Conservation (phyloP, 2,888 invertebrate genomes). For the Drosophila colorata region DNA sequence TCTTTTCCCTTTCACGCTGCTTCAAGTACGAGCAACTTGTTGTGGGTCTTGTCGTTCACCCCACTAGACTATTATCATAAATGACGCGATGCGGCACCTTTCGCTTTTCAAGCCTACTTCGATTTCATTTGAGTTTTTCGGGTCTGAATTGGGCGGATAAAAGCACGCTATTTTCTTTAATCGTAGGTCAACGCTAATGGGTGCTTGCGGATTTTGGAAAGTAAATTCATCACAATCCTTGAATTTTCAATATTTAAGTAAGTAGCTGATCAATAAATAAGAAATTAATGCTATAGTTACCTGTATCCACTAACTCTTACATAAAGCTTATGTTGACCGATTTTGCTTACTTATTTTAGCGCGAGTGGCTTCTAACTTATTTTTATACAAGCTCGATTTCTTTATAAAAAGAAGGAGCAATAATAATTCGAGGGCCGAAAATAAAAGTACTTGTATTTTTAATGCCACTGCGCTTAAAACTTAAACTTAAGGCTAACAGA, state of each 20-base stretch:
- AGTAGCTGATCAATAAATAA: conserved; percentile 44
- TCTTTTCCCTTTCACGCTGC: conserved; percentile 62
- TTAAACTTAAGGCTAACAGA: too few species aligned
- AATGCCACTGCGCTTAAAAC: too few species aligned
- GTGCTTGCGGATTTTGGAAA: conserved; percentile 49
- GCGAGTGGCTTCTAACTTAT: too few species aligned
- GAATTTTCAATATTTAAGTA: conserved; percentile 52
- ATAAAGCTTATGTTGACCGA: background rate
- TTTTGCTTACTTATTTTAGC: too few species aligned
- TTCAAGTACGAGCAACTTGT: conserved; percentile 76
- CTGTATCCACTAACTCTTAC: background rate
- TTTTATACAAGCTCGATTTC: too few species aligned
- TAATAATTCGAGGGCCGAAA: too few species aligned
- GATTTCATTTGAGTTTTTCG: conserved; percentile 17
- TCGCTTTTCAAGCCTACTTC: conserved; percentile 63
- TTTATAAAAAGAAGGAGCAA: too few species aligned
- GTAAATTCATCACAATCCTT: conserved; percentile 57
- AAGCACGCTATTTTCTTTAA: conserved; percentile 55
- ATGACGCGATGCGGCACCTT: conserved; percentile 62
- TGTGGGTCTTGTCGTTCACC: conserved; percentile 33
- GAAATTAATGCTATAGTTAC: conserved; percentile 37
- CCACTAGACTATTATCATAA: conserved; percentile 48
- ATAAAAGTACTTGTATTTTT: too few species aligned
- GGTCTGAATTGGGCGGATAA: conserved; percentile 52
- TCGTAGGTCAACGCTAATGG: conserved; percentile 42